Base-by-base conservation (phyloP, 2,797 vertebrate species). In the Rachycentron canadum region DNA sequence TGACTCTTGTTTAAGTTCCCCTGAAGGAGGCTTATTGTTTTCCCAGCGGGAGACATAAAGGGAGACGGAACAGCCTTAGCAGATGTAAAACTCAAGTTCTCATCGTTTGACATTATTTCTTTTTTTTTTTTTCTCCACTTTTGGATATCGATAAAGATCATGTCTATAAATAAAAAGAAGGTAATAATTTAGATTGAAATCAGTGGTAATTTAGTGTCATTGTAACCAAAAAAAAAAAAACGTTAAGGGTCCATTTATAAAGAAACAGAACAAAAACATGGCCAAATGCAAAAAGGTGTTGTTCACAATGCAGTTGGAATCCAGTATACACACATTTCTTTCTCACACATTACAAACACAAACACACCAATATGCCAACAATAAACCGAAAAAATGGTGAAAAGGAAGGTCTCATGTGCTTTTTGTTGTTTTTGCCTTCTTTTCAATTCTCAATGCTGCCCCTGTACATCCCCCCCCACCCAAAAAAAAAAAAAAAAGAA, bases 221-320 rank as follows among this genome's bases (percentile, higher is more conserved):
- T 93, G 91, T 95, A 94, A 94, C 91, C 92, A 93, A 92, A 32
- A n/a, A n/a, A n/a, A n/a, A n/a, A n/a, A n/a, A n/a, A 92, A 91
- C 66, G 2, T 83, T 77, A 87, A 89, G 55, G 85, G 83, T 86
- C 66, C 76, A 78, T 91, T 88, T 86, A 79, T 84, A 78, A 83
- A 69, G 86, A 88, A 83, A 77, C 28, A 25, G 47, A 66, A 43
- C 30, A 52, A 64, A 79, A 74, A 79, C 40, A 53, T 32, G 88
- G 89, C 82, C 86, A 88, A 88, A 91, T 89, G 86, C 68, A 68
- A 72, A 87, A 87, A 74, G 76, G 83, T 89, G 79, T 88, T 93
- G 84, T 89, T 91, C 80, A 87, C 84, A 79, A 55, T 83, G 80
- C 81, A 72, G 83, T 61, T 81, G 76, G 78, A 64, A 81, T 83